phyloP scores from a whole-genome alignment of 2,797 vertebrate species.

The Pangasius mekongensis region DNA sequence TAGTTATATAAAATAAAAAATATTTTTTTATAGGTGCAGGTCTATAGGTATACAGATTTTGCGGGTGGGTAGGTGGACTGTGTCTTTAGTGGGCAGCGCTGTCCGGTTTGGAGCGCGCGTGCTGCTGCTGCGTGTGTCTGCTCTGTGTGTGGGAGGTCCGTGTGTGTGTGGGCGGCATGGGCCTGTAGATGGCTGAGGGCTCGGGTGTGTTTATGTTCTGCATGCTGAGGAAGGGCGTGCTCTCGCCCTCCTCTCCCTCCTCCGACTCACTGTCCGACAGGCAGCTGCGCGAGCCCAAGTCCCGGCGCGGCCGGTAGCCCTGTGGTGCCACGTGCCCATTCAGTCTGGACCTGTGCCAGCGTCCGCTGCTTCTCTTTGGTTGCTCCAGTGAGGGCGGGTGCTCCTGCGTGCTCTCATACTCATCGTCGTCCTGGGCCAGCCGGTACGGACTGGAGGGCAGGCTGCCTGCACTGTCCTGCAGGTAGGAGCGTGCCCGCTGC shows the following conservation, averaged over 20 bases:
- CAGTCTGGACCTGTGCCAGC: conserved; percentile 92
- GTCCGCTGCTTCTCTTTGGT: conserved; percentile 92
- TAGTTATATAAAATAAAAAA: conserved; percentile 99
- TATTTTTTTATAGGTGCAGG: conserved; percentile 91
- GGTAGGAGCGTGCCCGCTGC: conserved; percentile 85
- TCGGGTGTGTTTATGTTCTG: conserved; percentile 89
- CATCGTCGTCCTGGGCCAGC: conserved; percentile 92
- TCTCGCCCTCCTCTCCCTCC: conserved; percentile 86
- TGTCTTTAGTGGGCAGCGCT: conserved; percentile 83
- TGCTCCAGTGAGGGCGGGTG: conserved; percentile 89
- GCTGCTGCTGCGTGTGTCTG: conserved; percentile 75
- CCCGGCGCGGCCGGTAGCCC: conserved; percentile 86
- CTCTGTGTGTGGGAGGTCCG: conserved; percentile 90
- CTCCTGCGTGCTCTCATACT: conserved; percentile 97
- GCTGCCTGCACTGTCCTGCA: conserved; percentile 91
- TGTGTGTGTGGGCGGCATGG: conserved; percentile 74
- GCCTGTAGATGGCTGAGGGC: conserved; percentile 85
- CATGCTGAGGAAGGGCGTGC: conserved; percentile 95
- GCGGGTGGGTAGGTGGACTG: conserved; percentile 54
- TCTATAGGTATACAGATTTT: conserved; percentile 79
- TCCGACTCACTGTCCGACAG: conserved; percentile 91
- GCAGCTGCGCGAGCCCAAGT: conserved; percentile 91
- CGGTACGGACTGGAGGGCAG: conserved; percentile 92
- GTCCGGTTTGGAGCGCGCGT: conserved; percentile 85
- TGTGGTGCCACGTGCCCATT: conserved; percentile 91